A percentile compares a stretch with the other conserved stretches of the same genome.
phyloP scores from a whole-genome alignment of 2,113 vertebrate genomes.

The Lepus timidus region DNA sequence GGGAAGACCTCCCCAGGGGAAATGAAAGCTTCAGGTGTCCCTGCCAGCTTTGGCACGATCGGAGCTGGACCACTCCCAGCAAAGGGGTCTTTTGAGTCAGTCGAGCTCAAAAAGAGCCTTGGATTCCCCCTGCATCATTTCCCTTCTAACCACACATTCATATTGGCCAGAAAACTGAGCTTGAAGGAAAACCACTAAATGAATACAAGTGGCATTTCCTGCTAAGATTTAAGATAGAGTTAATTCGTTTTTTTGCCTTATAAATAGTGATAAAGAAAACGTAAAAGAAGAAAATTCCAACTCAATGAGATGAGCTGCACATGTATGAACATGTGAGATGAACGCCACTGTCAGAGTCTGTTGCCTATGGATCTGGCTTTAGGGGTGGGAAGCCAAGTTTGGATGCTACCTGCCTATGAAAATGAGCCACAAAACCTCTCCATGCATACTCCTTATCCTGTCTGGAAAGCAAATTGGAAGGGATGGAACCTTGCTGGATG shows the following conservation, averaged over 20 bases:
- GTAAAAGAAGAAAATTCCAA: neutral
- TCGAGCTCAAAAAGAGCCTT: accelerated
- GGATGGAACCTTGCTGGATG: neutral
- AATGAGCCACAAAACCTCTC: neutral
- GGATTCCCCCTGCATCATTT: neutral
- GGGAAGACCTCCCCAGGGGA: neutral
- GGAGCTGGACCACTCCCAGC: neutral
- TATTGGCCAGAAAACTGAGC: neutral
- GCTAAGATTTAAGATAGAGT: neutral
- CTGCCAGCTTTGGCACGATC: neutral
- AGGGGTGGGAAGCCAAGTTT: neutral
- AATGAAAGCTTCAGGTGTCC: neutral
- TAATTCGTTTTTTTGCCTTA: neutral
- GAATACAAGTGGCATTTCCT: neutral
- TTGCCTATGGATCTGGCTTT: accelerated
- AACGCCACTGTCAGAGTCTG: neutral
- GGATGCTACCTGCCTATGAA: neutral
- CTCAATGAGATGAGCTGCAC: neutral
- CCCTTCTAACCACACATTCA: neutral
- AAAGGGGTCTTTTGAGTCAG: neutral
- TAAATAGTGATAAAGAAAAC: neutral
- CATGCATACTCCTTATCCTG: neutral
- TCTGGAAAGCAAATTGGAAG: neutral
- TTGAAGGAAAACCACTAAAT: neutral
- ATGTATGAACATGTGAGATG: neutral